Evolutionary conservation across 2,888 invertebrate genomes (phyloP).

Genomic region (Zaprionus lineosus): DNA sequence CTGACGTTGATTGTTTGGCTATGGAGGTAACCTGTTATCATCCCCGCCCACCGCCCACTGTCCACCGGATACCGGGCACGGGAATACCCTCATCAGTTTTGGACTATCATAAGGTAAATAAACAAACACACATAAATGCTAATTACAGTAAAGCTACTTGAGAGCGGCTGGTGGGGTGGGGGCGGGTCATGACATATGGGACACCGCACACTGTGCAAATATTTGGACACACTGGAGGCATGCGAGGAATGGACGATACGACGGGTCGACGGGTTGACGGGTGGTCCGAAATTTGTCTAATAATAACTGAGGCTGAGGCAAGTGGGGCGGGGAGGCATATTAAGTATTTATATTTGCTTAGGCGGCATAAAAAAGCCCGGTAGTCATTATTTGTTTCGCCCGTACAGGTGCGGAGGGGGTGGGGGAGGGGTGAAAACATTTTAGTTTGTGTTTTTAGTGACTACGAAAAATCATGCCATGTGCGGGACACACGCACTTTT

Average conservation of each 20-base stretch:
- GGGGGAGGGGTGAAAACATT: slow-evolving; percentile 36
- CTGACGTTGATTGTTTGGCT: not conserved
- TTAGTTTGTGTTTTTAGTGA: slow-evolving; percentile 44
- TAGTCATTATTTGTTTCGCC: slow-evolving; percentile 19
- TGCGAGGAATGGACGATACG: slow-evolving; percentile 12
- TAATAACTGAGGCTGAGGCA: slow-evolving; percentile 45
- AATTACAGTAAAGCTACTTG: slow-evolving; percentile 60
- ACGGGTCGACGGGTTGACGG: too few species aligned
- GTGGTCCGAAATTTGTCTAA: slow-evolving; percentile 52
- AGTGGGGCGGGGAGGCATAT: too few species aligned
- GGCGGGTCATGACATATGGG: slow-evolving; percentile 65
- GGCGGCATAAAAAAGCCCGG: slow-evolving; percentile 30
- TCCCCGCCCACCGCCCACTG: not conserved
- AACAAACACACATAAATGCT: slow-evolving; percentile 69
- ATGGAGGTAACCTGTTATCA: slow-evolving; percentile 22
- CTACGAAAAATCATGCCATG: slow-evolving; percentile 56
- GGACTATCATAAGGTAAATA: slow-evolving; percentile 38
- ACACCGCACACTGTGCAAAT: slow-evolving; percentile 60
- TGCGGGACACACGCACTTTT: slow-evolving; percentile 45
- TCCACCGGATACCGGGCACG: not conserved
- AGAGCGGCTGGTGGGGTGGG: slow-evolving; percentile 3
- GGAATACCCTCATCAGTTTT: slow-evolving; percentile 10
- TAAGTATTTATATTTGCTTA: slow-evolving; percentile 43
- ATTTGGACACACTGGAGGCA: slow-evolving; percentile 59
- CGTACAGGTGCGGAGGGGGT: not conserved